Evolutionary conservation across 2,113 vertebrate genomes (phyloP), one percentile per base, ranked within the genome.

Genomic region (Strigops habroptila): DNA sequence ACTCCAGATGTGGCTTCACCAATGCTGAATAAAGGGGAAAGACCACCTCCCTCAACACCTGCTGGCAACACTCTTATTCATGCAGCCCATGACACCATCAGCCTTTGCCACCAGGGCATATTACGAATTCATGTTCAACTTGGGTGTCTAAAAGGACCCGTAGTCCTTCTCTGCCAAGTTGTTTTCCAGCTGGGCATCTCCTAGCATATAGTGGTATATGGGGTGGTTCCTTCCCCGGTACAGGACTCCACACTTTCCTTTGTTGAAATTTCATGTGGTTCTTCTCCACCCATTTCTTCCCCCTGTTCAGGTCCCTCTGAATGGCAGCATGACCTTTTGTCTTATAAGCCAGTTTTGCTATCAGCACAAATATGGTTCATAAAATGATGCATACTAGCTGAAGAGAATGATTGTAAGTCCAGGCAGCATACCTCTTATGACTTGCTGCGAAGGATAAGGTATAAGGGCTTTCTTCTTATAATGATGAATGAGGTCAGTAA

Each of bases 71-170:
- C 1, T 65, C 8, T 7, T 69, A 3, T n/a, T 51, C 2, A n/a
- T 30, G 14, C 15, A 76, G 21, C 18, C 21, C 17, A 33, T 0
- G 3, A 43, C 8, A 27, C 2, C 5, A 6, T 63, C 24, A 59
- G 18, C 31, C 7, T 30, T 63, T 63, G 24, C 4, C 1, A 2
- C 14, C 31, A 14, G 27, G 19, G 1, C 19, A 25, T 23, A 10
- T 51, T 81, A 18, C 19, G 8, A 7, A 12, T 7, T 68, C 8
- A 2, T 25, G 12, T 19, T 68, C 24, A 25, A 9, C 27, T 53
- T 49, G 3, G 1, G 9, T 11, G 4, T 52, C 18, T 23, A 39
- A 9, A 14, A n/a, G 14, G 11, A 79, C 8, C 10, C 14, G 5
- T 6, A 31, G 33, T 46, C n/a, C 3, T 80, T 67, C 22, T 48